phyloP scores from a whole-genome alignment of 2,113 vertebrate genomes.

The Percina caprodes region DNA sequence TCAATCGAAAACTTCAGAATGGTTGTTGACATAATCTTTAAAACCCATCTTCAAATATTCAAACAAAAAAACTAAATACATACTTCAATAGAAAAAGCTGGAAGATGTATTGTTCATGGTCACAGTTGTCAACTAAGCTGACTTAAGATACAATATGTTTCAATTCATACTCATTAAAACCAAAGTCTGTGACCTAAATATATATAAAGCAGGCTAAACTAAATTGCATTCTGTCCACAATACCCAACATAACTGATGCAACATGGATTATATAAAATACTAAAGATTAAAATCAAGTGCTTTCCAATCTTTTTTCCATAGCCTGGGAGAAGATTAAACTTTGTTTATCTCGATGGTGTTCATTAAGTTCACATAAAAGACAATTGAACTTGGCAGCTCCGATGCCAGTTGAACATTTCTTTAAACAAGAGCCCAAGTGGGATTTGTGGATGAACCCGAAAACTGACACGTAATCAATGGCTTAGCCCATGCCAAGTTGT shows the following conservation, averaged over 20 bases:
- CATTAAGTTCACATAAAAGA: conserved; percentile 44
- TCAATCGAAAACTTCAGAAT: background rate
- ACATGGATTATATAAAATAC: conserved; percentile 6
- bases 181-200: conserved; percentile 1
- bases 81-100: background rate
- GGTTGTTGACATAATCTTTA: background rate
- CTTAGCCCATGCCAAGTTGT: background rate
- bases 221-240: conserved; percentile 5
- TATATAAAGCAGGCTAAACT: conserved; percentile 1
- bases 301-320: background rate
- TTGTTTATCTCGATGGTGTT: conserved; percentile 28
- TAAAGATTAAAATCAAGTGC: conserved; percentile 23
- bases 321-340: background rate
- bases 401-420: conserved; percentile 29
- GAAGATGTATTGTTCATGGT: background rate
- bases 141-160: background rate
- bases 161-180: background rate
- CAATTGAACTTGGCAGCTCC: conserved; percentile 24
- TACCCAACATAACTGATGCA: background rate
- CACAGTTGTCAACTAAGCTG: conserved; percentile 1
- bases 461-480: conserved; percentile 50
- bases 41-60: background rate
- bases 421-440: conserved; percentile 23
- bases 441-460: conserved; percentile 19
- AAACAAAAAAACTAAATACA: background rate